Conservation (phyloP, 2,797 vertebrate species). For the Manis javanica region DNA sequence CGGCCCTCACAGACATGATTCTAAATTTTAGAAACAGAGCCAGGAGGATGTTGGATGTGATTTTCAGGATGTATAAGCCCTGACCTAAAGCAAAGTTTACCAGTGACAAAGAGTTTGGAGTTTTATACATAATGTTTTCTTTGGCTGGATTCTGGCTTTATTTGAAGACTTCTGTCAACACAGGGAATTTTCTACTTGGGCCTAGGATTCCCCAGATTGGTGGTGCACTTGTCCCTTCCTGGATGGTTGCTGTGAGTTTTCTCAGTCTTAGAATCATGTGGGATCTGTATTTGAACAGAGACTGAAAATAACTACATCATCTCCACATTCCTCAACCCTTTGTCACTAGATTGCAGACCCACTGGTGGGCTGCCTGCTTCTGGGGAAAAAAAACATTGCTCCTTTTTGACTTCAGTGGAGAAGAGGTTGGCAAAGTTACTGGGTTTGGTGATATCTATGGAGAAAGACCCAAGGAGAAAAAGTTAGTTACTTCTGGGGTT, state of each 20-base stretch:
- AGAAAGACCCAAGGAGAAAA: background rate
- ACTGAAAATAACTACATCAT: constrained; percentile 22
- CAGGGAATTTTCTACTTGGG: background rate
- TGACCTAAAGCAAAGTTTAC: background rate
- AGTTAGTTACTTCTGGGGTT: background rate
- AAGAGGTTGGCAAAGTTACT: background rate
- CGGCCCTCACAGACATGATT: too few species aligned
- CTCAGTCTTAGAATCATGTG: background rate
- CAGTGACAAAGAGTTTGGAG: background rate
- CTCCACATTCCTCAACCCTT: constrained; percentile 23
- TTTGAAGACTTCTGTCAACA: constrained; percentile 44
- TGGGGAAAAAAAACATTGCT: background rate
- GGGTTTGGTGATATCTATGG: background rate
- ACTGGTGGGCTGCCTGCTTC: background rate
- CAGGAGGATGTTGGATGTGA: background rate
- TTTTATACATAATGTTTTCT: constrained; percentile 44
- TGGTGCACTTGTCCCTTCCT: background rate
- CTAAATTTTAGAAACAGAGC: background rate
- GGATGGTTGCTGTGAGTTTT: background rate
- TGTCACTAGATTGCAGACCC: background rate
- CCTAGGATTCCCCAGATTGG: background rate
- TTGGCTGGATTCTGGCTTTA: constrained; percentile 50
- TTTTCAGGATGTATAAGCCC: background rate
- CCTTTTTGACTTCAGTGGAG: background rate
- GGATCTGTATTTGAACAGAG: constrained; percentile 40